A percentile compares a stretch with the other conserved stretches of the same genome.
These are phyloP conservation scores for Wiebesia pumilae DNA, from an alignment of 1,140 invertebrate genomes.

Conservation along the genomic window DNA sequence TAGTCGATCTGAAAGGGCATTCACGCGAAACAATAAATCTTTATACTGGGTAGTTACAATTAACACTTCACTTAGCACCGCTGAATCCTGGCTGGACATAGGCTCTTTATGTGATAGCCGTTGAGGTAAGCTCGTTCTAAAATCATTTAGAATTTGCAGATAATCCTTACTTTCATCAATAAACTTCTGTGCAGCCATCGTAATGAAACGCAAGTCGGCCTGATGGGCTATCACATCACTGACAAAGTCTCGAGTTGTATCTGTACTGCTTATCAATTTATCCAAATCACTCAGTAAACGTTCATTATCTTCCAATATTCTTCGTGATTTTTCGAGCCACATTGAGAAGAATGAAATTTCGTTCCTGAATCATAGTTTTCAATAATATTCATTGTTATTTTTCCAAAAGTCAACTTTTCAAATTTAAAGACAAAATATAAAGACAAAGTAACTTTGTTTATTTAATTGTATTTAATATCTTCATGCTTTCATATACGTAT, in stretches of 20 bases:
- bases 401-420: neutral
- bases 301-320: slow-evolving; percentile 89
- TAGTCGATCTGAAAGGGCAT: slow-evolving; percentile 86
- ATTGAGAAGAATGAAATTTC: slow-evolving; percentile 87
- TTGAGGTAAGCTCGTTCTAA: slow-evolving; percentile 87
- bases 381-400: neutral
- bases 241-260: slow-evolving; percentile 90
- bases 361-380: slow-evolving; percentile 72
- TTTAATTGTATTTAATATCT: neutral
- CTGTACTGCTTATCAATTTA: slow-evolving; percentile 81
- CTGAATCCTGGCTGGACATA: slow-evolving; percentile 80
- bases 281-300: slow-evolving; percentile 87
- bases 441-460: neutral
- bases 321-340: slow-evolving; percentile 89
- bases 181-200: slow-evolving; percentile 96
- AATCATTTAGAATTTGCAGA: slow-evolving; percentile 87
- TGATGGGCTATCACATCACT: slow-evolving; percentile 96
- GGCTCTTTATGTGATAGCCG: slow-evolving; percentile 85
- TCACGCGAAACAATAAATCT: slow-evolving; percentile 86
- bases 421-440: no score
- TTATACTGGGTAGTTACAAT: slow-evolving; percentile 83
- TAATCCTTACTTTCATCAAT: slow-evolving; percentile 95
- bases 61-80: slow-evolving; percentile 83
- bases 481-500: neutral
- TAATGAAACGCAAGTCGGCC: slow-evolving; percentile 94